A percentile compares a stretch with the other conserved stretches of the same genome.
These are phyloP conservation scores for Urocyon cinereoargenteus DNA, from an alignment of 2,797 vertebrate species.

Conservation along the genomic window DNA sequence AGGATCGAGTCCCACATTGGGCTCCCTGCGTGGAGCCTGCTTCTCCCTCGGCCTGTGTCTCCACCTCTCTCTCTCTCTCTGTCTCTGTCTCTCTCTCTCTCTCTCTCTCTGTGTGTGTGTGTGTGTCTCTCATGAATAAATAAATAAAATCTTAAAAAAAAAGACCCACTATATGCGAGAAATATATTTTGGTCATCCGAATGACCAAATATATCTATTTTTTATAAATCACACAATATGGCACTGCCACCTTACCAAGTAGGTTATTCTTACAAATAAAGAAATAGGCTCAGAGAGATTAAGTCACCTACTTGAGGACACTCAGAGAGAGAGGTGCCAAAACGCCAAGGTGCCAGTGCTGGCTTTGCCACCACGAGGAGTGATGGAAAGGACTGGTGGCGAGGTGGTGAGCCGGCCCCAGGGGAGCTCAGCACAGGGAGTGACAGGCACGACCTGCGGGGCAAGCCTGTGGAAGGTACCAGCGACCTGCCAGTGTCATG, in stretches of 20 bases:
- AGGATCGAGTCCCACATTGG: no score
- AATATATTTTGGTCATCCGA: neutral
- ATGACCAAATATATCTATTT: neutral
- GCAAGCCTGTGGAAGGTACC: neutral
- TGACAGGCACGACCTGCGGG: neutral
- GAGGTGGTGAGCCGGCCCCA: neutral
- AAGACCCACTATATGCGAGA: neutral
- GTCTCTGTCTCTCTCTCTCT: no score
- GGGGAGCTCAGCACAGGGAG: neutral
- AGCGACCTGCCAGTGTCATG: neutral
- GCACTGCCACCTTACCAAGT: neutral
- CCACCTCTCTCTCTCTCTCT: no score
- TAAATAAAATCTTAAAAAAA: no score
- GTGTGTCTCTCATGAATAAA: no score
- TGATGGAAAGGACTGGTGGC: neutral
- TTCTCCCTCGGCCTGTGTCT: no score
- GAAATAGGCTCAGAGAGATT: neutral
- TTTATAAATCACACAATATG: neutral
- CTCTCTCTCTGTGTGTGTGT: no score
- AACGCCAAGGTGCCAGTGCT: neutral
- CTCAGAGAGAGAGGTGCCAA: neutral
- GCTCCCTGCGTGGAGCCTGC: no score
- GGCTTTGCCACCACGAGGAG: neutral
- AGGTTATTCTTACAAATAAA: neutral
- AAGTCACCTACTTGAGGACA: neutral